Conservation (phyloP, 2,113 vertebrate genomes). For the Eclectus roratus region DNA sequence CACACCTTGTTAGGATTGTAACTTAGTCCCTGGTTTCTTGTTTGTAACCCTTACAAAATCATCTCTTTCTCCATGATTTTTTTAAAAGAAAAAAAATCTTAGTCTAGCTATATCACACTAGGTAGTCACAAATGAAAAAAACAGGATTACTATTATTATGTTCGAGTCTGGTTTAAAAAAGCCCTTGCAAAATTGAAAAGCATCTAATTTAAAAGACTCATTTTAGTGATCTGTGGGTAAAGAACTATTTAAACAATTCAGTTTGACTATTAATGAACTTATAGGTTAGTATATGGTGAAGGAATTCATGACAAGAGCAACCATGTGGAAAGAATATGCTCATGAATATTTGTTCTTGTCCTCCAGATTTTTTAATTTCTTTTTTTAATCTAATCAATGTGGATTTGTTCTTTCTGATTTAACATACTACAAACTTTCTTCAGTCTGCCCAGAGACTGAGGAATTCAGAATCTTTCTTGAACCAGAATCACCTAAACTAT, state of each 20-base stretch:
- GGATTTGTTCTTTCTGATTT: background rate
- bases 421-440: background rate
- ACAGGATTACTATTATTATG: background rate
- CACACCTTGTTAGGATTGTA: background rate
- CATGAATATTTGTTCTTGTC: background rate
- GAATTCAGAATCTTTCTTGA: background rate
- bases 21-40: background rate
- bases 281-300: constrained; percentile 4
- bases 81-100: background rate
- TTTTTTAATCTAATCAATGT: background rate
- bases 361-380: background rate
- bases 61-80: background rate
- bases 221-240: background rate
- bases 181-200: background rate
- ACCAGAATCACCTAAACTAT: background rate
- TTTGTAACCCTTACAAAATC: background rate
- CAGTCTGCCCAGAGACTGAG: background rate
- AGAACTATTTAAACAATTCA: constrained; percentile 28
- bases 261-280: constrained; percentile 39
- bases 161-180: background rate
- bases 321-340: constrained; percentile 38
- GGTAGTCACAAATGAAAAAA: background rate
- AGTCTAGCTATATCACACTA: background rate
- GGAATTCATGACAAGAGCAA: constrained; percentile 37
- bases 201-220: background rate